Evolutionary conservation across 1,140 invertebrate species (phyloP), one percentile per base, ranked within the genome.

Genomic region (Leptinotarsa undecemlineata): DNA sequence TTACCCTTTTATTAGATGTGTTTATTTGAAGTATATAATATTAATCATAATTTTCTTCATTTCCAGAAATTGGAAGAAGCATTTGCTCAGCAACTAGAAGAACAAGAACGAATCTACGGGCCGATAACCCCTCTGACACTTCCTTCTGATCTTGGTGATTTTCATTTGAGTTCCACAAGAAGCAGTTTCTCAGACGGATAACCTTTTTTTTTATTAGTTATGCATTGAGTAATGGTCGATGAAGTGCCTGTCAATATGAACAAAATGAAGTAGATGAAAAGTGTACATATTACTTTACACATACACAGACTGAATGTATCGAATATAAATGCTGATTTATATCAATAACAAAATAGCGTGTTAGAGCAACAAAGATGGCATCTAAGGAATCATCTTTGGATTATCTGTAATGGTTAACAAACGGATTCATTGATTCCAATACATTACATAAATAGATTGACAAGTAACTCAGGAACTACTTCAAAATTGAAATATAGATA

Each of bases 21-120:
- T 42, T 42, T 8, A 42, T 61, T 19, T 3, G 11, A 4, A 8
- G 60, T 61, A 61, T n/a, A 61, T 61, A 61, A 61, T 19, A 61
- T 61, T n/a, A 3, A 15, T 61, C 13, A 19, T 61, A 19, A 48
- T n/a, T 68, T 48, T n/a, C 1, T 68, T 71, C 26, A 26, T 21
- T 85, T 88, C 21, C 86, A 96, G 94, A 92, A 90, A 87, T 85
- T 96, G 79, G 95, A 96, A 86, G 94, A 96, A 82, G 92, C 94
- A 80, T 96, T 96, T 84, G 88, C 88, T 70, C 87, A 91, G 75
- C 94, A 96, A 84, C 85, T 94, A 74, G 93, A 94, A 81, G 94
- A 96, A 80, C 94, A 96, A 85, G 93, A 95, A 84, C 88, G 90
- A 68, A 90, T 95, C 79, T 95, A 90, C 78, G 88, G 89, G 0